Conservation (phyloP, 1,140 invertebrate genomes). For the Aphaenogaster ashmeadi region DNA sequence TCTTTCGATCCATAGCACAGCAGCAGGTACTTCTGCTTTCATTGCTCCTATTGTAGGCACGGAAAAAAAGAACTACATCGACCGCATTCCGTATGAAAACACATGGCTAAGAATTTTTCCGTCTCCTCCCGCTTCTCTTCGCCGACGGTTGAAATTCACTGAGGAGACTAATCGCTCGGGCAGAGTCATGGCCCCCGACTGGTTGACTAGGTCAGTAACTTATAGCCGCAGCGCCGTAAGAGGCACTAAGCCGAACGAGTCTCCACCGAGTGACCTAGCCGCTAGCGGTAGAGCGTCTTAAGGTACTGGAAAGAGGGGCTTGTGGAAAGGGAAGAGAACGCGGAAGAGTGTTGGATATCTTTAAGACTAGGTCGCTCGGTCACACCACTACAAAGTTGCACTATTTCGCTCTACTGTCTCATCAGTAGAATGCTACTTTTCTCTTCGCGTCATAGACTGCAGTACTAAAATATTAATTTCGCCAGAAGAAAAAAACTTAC, state of each 20-base stretch:
- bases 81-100: conserved; percentile 13
- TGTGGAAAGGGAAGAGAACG: conserved; percentile 86
- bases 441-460: conserved; percentile 18
- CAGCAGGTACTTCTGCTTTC: conserved; percentile 44
- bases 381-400: conserved; percentile 83
- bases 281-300: conserved; percentile 77
- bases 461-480: conserved; percentile 34
- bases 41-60: conserved; percentile 41
- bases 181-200: conserved; percentile 49
- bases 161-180: conserved; percentile 37
- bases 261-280: conserved; percentile 80
- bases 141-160: conserved; percentile 19
- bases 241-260: conserved; percentile 68
- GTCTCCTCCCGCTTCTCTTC: background rate
- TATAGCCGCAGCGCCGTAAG: conserved; percentile 72
- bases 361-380: conserved; percentile 86
- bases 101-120: conserved; percentile 41
- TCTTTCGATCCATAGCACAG: background rate
- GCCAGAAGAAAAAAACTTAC: background rate
- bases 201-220: conserved; percentile 83
- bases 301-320: conserved; percentile 70
- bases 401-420: conserved; percentile 79
- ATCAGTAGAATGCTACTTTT: conserved; percentile 69
- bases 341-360: conserved; percentile 86
- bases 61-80: conserved; percentile 22